These are phyloP conservation scores for Geotrypetes seraphini DNA, from an alignment of 2,797 vertebrate genomes.

Conservation along the genomic window DNA sequence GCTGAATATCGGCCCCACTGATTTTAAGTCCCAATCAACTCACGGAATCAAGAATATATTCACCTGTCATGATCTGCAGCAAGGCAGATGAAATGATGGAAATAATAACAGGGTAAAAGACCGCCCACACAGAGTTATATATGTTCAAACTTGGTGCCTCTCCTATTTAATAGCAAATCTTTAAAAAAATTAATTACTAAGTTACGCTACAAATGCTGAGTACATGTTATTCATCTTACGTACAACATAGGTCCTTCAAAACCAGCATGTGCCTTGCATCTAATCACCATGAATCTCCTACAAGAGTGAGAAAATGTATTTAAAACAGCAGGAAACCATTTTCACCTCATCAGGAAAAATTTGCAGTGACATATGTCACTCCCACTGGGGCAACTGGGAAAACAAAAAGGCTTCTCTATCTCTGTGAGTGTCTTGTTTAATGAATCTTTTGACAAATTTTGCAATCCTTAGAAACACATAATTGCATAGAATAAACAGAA, in stretches of 20 bases:
- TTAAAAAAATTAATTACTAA: too few species aligned
- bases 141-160: too few species aligned
- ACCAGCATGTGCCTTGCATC: conserved; percentile 17
- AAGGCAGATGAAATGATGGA: too few species aligned
- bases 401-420: conserved; percentile 10
- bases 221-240: conserved; percentile 14
- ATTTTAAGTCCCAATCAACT: too few species aligned
- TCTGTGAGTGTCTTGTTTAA: conserved; percentile 31
- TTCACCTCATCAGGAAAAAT: conserved; percentile 20
- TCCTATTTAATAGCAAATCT: conserved; percentile 1
- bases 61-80: too few species aligned
- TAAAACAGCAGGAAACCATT: conserved; percentile 15
- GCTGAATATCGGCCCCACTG: too few species aligned
- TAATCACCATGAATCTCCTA: conserved; percentile 1
- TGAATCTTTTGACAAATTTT: conserved; percentile 32
- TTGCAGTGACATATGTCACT: conserved; percentile 9
- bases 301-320: conserved; percentile 15
- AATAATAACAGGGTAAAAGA: too few species aligned
- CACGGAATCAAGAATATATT: too few species aligned
- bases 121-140: too few species aligned
- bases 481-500: conserved; percentile 7
- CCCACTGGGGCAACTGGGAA: conserved; percentile 20
- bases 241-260: conserved; percentile 10
- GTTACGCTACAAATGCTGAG: conserved; percentile 8
- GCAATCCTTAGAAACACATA: conserved; percentile 24